Conservation (phyloP, 1,140 invertebrate species). For the Drosophila watanabei region DNA sequence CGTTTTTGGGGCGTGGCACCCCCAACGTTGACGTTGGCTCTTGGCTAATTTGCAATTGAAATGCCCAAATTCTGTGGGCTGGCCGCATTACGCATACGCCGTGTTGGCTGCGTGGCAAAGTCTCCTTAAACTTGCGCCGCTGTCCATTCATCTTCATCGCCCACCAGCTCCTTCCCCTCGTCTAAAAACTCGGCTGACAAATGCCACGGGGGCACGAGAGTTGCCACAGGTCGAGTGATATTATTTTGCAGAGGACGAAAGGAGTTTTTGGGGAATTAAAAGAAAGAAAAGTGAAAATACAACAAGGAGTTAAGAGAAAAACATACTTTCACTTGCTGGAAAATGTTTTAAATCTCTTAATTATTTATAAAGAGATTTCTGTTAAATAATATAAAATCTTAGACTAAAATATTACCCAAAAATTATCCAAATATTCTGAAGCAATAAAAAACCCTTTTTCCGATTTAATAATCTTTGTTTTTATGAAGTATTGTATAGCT, state of each 20-base stretch:
- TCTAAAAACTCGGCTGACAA: slow-evolving; percentile 46
- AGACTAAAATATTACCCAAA: not conserved
- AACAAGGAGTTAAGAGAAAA: not conserved
- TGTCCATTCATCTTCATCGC: slow-evolving; percentile 27
- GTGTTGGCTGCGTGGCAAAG: slow-evolving; percentile 49
- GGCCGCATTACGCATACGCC: slow-evolving; percentile 68
- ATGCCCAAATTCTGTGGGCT: slow-evolving; percentile 68
- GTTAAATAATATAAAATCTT: no score
- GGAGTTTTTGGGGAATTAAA: not conserved
- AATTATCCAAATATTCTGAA: not conserved
- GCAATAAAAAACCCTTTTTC: not conserved
- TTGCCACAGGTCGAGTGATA: slow-evolving; percentile 2
- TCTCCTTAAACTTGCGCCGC: slow-evolving; percentile 34
- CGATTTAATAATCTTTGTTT: slow-evolving; percentile 6
- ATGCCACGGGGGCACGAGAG: slow-evolving; percentile 61
- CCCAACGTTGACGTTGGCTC: slow-evolving; percentile 22
- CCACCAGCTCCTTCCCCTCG: not conserved
- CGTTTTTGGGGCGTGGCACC: slow-evolving; percentile 1
- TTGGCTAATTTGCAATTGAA: slow-evolving; percentile 80
- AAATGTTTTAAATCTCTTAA: no score
- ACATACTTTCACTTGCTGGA: not conserved
- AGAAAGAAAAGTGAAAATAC: no score
- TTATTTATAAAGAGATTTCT: no score
- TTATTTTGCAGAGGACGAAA: not conserved
- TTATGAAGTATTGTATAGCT: slow-evolving; percentile 13